Base-by-base conservation (phyloP, 1,140 invertebrate genomes). In the Drosophila orosa region DNA sequence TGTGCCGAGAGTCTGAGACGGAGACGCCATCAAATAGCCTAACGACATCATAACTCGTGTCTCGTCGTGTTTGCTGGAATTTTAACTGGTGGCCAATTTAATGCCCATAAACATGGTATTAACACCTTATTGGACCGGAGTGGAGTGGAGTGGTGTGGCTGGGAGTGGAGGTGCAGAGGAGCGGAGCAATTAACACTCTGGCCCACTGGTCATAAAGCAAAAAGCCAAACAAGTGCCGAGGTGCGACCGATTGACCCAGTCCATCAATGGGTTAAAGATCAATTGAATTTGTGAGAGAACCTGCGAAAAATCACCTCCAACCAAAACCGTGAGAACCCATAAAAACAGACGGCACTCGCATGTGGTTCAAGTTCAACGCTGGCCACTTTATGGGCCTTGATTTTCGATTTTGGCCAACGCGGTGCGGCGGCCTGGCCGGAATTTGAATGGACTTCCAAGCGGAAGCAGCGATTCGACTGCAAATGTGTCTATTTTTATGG, bases 101-200 rank as follows among this genome's bases (percentile, higher is more conserved):
- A 89, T 89, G 84, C 63, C 77, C 84, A 90, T 87, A 84, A 87
- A 87, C 37, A 47, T 83, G 76, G 63, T 76, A 89, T 87, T 87
- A 87, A 83, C 83, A 87, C 80, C 84, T 87, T 87, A 81, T 87
- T 83, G 60, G 67, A 57, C 40, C 60, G 59, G 24, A 68, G 59
- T 75, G 31, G 74, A 45, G 74, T 33, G 59, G 24, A 68, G 59
- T 75, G 31, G 74, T 42, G 74, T 33, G 56, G 15, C 15, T 47
- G 44, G 47, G 22, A 19, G 57, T 13, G 15, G 27, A 37, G 52
- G 25, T 15, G 54, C 3, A 3, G 10, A 22, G 56, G 24, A 57
- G 57, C 72, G 52, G 79, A 52, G 83, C 79, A 87, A 84, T 87
- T 90, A 84, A 89, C 84, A 87, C 84, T 54, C 78, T 89, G 63